Evolutionary conservation across 1,140 invertebrate species (phyloP).

Genomic region (Euwallacea fornicatus): DNA sequence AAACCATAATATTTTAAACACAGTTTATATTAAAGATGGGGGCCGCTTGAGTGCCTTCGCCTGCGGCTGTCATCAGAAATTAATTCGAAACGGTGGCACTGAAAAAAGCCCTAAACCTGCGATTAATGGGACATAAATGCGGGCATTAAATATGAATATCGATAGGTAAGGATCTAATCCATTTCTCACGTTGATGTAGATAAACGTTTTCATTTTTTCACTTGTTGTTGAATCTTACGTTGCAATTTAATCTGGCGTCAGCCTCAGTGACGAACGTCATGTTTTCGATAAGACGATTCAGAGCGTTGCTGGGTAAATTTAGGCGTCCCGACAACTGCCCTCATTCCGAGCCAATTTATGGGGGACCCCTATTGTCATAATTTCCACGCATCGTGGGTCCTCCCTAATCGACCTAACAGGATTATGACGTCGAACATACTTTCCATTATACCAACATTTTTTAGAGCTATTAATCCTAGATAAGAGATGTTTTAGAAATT

Average conservation of each 20-base stretch:
- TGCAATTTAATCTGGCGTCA: no score
- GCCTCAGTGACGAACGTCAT: no score
- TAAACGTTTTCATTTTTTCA: no score
- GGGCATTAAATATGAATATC: conserved; percentile 5
- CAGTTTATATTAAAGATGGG: conserved; percentile 5
- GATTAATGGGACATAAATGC: conserved; percentile 26
- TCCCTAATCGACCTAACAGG: conserved; percentile 1
- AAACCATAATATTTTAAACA: conserved; percentile 4
- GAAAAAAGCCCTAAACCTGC: conserved; percentile 26
- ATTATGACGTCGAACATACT: conserved; percentile 6
- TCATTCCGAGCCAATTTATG: no score
- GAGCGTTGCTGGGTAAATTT: no score
- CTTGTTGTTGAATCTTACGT: no score
- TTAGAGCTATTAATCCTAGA: not conserved
- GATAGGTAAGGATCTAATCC: not conserved
- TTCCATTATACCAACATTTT: not conserved
- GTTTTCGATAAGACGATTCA: no score
- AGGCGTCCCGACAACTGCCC: no score
- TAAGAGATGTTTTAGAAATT: not conserved
- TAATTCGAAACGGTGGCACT: conserved; percentile 32
- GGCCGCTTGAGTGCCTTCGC: not conserved
- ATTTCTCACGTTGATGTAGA: no score
- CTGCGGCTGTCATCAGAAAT: conserved; percentile 30
- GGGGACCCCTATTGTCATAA: conserved; percentile 15
- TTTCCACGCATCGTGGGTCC: conserved; percentile 8